Conservation (phyloP, 1,140 invertebrate species). For the Diabrotica undecimpunctata region DNA sequence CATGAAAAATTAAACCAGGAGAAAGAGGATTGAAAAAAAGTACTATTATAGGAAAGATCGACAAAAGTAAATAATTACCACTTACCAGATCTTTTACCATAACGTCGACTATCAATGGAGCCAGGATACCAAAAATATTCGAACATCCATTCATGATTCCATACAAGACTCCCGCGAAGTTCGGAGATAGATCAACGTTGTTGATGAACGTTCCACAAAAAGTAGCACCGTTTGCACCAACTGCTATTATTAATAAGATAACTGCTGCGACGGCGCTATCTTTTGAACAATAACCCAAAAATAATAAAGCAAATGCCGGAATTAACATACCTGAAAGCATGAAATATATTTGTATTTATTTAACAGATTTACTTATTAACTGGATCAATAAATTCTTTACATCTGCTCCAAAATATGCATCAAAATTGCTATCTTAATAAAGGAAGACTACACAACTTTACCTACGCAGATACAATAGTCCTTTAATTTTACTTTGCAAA, state of each 20-base stretch:
- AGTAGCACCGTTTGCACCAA: slow-evolving; percentile 68
- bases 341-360: too few species aligned
- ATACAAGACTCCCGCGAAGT: slow-evolving; percentile 67
- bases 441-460: too few species aligned
- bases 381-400: too few species aligned
- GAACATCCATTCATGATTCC: slow-evolving; percentile 71
- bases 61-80: background rate
- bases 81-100: slow-evolving; percentile 57
- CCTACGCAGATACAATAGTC: too few species aligned
- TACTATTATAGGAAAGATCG: too few species aligned
- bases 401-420: too few species aligned
- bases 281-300: slow-evolving; percentile 42
- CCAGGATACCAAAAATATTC: slow-evolving; percentile 65
- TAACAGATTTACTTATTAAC: too few species aligned
- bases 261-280: slow-evolving; percentile 50
- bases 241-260: slow-evolving; percentile 60
- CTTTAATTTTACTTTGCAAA: too few species aligned
- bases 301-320: slow-evolving; percentile 59
- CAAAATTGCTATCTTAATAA: too few species aligned
- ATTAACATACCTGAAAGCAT: slow-evolving; percentile 51
- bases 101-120: slow-evolving; percentile 51
- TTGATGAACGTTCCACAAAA: slow-evolving; percentile 66
- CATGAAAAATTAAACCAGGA: too few species aligned
- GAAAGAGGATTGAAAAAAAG: too few species aligned
- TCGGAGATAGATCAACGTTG: slow-evolving; percentile 69